phyloP scores from a whole-genome alignment of 2,113 vertebrate genomes.

The human region DNA sequence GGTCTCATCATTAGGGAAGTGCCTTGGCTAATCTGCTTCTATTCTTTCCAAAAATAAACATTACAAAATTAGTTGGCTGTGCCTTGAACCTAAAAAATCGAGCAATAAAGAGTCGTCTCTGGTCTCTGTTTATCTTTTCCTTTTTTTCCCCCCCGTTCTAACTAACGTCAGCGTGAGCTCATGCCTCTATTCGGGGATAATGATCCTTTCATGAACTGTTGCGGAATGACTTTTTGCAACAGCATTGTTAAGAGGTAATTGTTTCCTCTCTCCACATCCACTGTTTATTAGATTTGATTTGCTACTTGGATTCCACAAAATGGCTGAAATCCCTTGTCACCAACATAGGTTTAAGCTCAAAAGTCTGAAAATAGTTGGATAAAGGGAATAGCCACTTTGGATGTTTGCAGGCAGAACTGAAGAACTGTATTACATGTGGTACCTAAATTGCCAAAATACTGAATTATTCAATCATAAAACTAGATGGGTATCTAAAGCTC shows the following conservation, averaged over 20 bases:
- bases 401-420: background rate
- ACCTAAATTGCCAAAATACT: background rate
- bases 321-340: constrained; percentile 15
- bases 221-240: constrained; percentile 58
- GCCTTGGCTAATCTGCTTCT: constrained; percentile 55
- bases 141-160: background rate
- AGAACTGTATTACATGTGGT: background rate
- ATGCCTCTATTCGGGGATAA: constrained; percentile 70
- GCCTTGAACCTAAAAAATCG: constrained; percentile 53
- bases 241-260: constrained; percentile 48
- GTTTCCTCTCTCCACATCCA: constrained; percentile 57
- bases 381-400: background rate
- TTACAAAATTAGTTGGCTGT: constrained; percentile 64
- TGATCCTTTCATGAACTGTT: constrained; percentile 56
- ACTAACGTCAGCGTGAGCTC: constrained; percentile 64
- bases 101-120: constrained; percentile 70
- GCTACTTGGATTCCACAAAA: constrained; percentile 58
- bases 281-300: constrained; percentile 44
- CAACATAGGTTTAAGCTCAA: background rate
- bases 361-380: constrained; percentile 2
- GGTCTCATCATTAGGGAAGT: constrained; percentile 51
- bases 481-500: background rate
- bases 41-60: constrained; percentile 67
- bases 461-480: constrained; percentile 32
- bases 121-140: constrained; percentile 62